Conservation (phyloP, 2,113 vertebrate genomes). For the Cebus imitator region DNA sequence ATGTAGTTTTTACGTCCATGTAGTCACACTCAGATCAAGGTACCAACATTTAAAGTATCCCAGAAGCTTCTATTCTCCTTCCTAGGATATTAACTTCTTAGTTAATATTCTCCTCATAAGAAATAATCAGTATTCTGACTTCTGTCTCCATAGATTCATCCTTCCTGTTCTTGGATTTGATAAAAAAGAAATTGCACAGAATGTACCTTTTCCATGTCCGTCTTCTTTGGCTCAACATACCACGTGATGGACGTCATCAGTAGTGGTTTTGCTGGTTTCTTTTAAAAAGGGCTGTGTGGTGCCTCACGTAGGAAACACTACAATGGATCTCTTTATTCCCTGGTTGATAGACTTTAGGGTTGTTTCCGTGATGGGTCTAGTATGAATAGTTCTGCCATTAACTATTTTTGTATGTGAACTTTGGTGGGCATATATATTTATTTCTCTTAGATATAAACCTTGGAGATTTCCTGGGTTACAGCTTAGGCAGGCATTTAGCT, state of each 20-base stretch:
- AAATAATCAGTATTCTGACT: background rate
- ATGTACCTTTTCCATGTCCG: background rate
- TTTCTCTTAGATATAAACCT: background rate
- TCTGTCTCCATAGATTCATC: background rate
- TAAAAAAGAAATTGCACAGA: background rate
- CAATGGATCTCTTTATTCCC: background rate
- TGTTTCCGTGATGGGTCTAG: background rate
- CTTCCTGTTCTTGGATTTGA: background rate
- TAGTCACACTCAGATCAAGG: background rate
- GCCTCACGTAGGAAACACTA: background rate
- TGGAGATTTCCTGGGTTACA: background rate
- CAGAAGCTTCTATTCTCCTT: background rate
- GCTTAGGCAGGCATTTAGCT: background rate
- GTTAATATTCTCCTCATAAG: background rate
- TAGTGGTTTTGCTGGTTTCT: background rate
- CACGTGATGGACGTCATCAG: background rate
- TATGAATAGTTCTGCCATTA: background rate
- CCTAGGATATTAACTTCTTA: background rate
- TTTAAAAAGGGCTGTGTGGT: background rate
- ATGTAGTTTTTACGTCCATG: background rate
- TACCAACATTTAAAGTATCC: background rate
- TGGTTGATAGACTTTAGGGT: no score
- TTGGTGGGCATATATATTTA: background rate
- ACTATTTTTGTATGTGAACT: background rate
- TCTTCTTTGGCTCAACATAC: background rate